These are phyloP conservation scores for Albula glossodonta DNA, from an alignment of 2,113 vertebrate genomes.

Conservation along the genomic window DNA sequence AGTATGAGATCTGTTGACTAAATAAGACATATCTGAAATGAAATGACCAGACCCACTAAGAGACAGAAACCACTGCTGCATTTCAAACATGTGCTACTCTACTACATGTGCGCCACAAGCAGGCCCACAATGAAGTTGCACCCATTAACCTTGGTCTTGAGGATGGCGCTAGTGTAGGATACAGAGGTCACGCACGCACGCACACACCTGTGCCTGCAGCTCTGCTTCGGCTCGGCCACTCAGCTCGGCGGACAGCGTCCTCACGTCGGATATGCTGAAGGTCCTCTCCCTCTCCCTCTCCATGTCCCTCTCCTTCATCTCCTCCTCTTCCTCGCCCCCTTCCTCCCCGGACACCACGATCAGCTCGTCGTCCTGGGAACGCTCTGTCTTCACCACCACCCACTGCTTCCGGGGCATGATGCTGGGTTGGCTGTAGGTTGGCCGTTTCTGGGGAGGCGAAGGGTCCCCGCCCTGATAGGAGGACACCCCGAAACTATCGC, in stretches of 20 bases:
- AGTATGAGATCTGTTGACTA: too few relatives aligned
- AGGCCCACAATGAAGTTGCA: not conserved
- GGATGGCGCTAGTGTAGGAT: too few relatives aligned
- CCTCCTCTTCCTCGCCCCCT: conserved; percentile 81
- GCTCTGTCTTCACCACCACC: conserved; percentile 85
- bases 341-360: conserved; percentile 85
- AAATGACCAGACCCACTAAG: not conserved
- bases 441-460: conserved; percentile 54
- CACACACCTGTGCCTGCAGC: conserved; percentile 68
- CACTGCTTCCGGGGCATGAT: conserved; percentile 85
- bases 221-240: conserved; percentile 49
- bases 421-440: conserved; percentile 76
- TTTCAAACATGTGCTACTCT: not conserved
- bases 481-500: conserved; percentile 76
- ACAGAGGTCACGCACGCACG: not conserved
- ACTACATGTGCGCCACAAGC: not conserved
- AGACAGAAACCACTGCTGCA: not conserved
- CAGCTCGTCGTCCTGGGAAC: conserved; percentile 80
- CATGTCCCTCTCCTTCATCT: conserved; percentile 65
- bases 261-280: conserved; percentile 83
- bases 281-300: conserved; percentile 60
- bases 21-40: not conserved
- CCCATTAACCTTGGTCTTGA: too few relatives aligned
- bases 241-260: conserved; percentile 75
- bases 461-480: conserved; percentile 70